Conservation (phyloP, 2,797 vertebrate species). For the Eutrigla gurnardus region DNA sequence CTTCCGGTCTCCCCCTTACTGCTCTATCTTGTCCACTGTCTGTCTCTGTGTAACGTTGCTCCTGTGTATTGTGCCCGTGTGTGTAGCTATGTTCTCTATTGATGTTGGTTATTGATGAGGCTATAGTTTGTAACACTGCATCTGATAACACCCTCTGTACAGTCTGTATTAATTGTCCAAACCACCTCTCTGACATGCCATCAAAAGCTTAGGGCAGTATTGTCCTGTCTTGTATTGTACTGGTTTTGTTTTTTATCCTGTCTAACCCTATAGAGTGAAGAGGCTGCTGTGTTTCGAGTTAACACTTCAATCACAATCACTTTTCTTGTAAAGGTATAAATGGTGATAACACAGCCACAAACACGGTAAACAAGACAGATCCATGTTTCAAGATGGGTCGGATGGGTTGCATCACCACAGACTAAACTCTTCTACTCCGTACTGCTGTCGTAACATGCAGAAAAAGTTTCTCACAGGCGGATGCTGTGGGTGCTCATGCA, state of each 20-base stretch:
- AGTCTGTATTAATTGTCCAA: neutral
- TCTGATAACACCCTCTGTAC: neutral
- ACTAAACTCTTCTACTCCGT: too few species aligned
- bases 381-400: too few species aligned
- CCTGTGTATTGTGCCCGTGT: neutral
- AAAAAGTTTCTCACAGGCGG: too few species aligned
- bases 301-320: too few species aligned
- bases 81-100: neutral
- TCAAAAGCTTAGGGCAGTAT: neutral
- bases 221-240: neutral
- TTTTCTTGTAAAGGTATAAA: too few species aligned
- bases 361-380: too few species aligned
- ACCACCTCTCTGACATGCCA: neutral
- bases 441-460: too few species aligned
- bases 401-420: too few species aligned
- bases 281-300: neutral
- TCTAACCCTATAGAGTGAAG: neutral
- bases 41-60: neutral
- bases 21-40: neutral
- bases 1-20: neutral
- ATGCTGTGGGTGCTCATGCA: too few species aligned
- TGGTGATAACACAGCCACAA: too few species aligned
- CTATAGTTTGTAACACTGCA: neutral
- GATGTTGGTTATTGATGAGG: neutral
- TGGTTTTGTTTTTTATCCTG: neutral